Percentiles rank a stretch among this genome's conserved stretches.
These are phyloP conservation scores for Dromius quadrimaculatus DNA, from an alignment of 2,888 invertebrate species.

Conservation along the genomic window DNA sequence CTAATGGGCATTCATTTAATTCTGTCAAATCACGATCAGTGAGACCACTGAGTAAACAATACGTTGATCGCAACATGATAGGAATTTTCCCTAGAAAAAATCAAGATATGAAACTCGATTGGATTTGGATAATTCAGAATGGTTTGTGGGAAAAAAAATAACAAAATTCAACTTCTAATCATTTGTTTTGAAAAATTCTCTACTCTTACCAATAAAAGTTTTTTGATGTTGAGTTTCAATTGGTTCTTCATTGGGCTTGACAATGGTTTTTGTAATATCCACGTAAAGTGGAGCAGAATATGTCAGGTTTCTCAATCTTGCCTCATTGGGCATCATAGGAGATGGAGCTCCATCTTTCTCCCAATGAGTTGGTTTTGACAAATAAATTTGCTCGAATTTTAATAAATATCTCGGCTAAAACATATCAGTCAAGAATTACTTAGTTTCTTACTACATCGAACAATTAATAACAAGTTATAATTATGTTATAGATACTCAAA, in stretches of 20 bases:
- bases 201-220: conserved; percentile 78
- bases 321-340: conserved; percentile 99
- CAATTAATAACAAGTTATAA: too few relatives aligned
- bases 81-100: conserved; percentile 88
- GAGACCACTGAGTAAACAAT: conserved; percentile 93
- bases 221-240: conserved; percentile 85
- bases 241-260: conserved; percentile 91
- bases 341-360: conserved; percentile 99
- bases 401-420: conserved; percentile 86
- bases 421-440: not conserved
- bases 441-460: not conserved
- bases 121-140: too few relatives aligned
- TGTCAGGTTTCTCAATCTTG: conserved; percentile 94
- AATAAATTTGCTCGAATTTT: conserved; percentile 98
- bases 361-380: conserved; percentile 99
- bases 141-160: too few relatives aligned
- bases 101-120: not conserved
- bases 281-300: conserved; percentile 99
- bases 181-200: too few relatives aligned
- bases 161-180: too few relatives aligned
- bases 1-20: conserved; percentile 98
- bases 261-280: conserved; percentile 96
- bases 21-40: conserved; percentile 99
- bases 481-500: too few relatives aligned
- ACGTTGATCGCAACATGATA: conserved; percentile 98